Evolutionary conservation across 1,140 invertebrate species (phyloP).

Genomic region (Sarcophaga peregrina): DNA sequence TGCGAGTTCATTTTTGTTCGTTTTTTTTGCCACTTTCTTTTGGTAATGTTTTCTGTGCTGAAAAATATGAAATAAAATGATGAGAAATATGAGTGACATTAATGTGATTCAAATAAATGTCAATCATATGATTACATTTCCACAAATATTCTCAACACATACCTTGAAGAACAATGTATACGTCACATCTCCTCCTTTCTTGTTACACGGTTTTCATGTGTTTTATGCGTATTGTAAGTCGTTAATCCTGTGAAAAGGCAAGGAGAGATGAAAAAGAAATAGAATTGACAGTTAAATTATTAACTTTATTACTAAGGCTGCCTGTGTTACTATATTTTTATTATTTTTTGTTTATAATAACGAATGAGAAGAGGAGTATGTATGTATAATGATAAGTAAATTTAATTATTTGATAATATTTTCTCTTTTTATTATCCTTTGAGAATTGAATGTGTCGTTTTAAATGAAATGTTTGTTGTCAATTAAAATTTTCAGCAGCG

Average conservation of each 20-base stretch:
- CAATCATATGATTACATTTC: conserved; percentile 22
- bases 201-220: too few relatives aligned
- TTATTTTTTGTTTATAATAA: background rate
- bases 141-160: background rate
- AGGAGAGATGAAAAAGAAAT: too few relatives aligned
- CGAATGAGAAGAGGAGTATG: too few relatives aligned
- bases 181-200: background rate
- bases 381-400: background rate
- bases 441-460: background rate
- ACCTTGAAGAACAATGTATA: too few relatives aligned
- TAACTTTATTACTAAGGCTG: too few relatives aligned
- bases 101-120: conserved; percentile 41
- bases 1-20: too few relatives aligned
- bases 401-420: conserved; percentile 2
- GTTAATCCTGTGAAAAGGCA: background rate
- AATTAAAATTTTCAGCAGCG: background rate
- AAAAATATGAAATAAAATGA: conserved; percentile 5
- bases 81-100: conserved; percentile 42
- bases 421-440: background rate
- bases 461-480: conserved; percentile 11
- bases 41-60: too few relatives aligned
- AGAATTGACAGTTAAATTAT: too few relatives aligned
- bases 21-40: too few relatives aligned
- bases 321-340: background rate
- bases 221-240: too few relatives aligned